A percentile compares a stretch with the other conserved stretches of the same genome.
These are phyloP conservation scores for Gryon sp. DNA, from an alignment of 1,140 invertebrate species.

Conservation along the genomic window DNA sequence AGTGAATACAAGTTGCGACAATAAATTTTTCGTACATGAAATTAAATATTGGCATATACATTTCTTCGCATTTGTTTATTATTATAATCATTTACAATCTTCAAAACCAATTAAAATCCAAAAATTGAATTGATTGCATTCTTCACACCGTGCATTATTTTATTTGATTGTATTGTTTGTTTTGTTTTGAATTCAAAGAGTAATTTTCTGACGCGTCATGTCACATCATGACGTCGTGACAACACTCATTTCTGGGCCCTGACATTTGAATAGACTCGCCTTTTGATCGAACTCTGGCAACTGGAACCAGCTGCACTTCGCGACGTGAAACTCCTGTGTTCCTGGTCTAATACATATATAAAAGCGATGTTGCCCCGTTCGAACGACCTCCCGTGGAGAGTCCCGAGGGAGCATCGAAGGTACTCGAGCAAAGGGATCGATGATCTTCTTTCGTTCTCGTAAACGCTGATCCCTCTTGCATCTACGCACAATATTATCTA, in stretches of 20 bases:
- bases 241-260: slow-evolving; percentile 53
- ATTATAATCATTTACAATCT: not conserved
- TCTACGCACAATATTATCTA: slow-evolving; percentile 44
- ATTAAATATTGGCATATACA: too few relatives aligned
- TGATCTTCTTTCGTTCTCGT: slow-evolving; percentile 36
- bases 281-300: slow-evolving; percentile 33
- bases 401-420: slow-evolving; percentile 54
- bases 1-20: too few relatives aligned
- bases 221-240: slow-evolving; percentile 61
- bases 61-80: too few relatives aligned
- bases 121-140: slow-evolving; percentile 33
- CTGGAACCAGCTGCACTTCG: slow-evolving; percentile 54
- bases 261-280: slow-evolving; percentile 61
- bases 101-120: slow-evolving; percentile 25
- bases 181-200: slow-evolving; percentile 49
- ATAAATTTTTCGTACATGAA: too few relatives aligned
- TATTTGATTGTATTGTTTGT: slow-evolving; percentile 12
- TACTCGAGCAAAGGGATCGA: slow-evolving; percentile 46
- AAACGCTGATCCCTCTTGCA: slow-evolving; percentile 27
- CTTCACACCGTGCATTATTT: slow-evolving; percentile 5
- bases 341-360: slow-evolving; percentile 36
- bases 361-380: slow-evolving; percentile 24
- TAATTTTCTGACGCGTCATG: slow-evolving; percentile 60
- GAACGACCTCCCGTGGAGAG: slow-evolving; percentile 44
- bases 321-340: slow-evolving; percentile 38